Base-by-base conservation (phyloP, 2,113 vertebrate species). In the Odocoileus hemionus region DNA sequence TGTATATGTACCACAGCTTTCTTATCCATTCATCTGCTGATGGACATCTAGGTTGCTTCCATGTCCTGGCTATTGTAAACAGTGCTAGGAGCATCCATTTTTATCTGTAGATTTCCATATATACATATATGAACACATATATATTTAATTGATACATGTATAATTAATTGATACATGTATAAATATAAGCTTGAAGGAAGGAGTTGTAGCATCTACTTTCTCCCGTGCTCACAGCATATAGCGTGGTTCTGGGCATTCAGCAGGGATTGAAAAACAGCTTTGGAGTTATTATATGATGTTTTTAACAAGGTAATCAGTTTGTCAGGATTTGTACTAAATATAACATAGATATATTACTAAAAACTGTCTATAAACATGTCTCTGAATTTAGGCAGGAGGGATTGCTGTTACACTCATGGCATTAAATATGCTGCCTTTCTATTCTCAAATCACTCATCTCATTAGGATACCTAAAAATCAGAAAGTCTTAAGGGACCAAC, bases 191-290 rank as follows among this genome's bases (percentile, higher is more conserved):
- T 58, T 78, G 36, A 91, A 85, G 74, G 13, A 45, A 55, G 15
- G 47, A 90, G 25, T 76, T 61, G 23, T 92, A 30, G 74, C 21
- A 79, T 74, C 55, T 58, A 7, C 70, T 86, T 57, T 83, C 30
- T 70, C 70, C 61, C 94, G 7, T 26, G 26, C 30, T 95, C 11
- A 39, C 57, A 87, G 61, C 88, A 52, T 54, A 17, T 64, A 76
- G 26, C 2, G 30, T 60, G 7, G 26, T 70, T 79, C 43, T 80
- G n/a, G 54, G 25, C 52, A 60, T 57, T 80, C 12, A 85, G 8
- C 64, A 82, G 43, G 30, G 60, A 13, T 94, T 95, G 85, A 95
- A 11, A 96, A 95, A 88, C 43, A 94, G 60, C 64, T 89, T 79
- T n/a, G 61, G 91, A 33, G 39, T 88, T 50, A 60, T 55, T 76